Evolutionary conservation across 2,113 vertebrate species (phyloP).

Genomic region (Butorides virescens): DNA sequence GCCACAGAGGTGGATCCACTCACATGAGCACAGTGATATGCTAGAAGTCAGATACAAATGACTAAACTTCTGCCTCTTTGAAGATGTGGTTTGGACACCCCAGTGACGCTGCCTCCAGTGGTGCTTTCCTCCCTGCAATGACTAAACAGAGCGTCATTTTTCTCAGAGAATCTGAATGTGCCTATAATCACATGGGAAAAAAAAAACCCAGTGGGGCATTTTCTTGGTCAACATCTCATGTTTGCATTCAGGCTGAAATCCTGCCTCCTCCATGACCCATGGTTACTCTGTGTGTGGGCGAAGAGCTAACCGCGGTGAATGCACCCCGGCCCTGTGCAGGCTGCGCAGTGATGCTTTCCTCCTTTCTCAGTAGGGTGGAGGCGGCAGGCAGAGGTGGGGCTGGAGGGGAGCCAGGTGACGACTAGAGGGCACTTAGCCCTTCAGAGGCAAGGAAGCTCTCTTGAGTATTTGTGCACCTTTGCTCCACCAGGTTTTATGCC

Average conservation of each 20-base stretch:
- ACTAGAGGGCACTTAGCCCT: background rate
- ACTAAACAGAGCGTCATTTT: constrained; percentile 27
- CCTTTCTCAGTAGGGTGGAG: background rate
- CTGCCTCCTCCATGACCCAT: constrained; percentile 19
- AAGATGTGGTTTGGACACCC: constrained; percentile 46
- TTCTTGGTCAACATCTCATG: constrained; percentile 18
- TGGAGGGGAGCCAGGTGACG: background rate
- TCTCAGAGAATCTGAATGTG: constrained; percentile 45
- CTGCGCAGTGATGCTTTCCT: background rate
- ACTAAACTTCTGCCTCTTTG: constrained; percentile 1
- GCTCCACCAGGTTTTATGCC: background rate
- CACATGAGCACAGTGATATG: background rate
- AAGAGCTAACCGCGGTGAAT: background rate
- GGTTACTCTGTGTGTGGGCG: constrained; percentile 15
- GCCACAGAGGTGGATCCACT: constrained; percentile 20
- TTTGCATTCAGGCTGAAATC: constrained; percentile 63
- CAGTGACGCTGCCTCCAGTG: constrained; percentile 10
- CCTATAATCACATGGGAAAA: constrained; percentile 3
- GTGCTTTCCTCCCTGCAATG: constrained; percentile 47
- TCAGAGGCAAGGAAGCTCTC: background rate
- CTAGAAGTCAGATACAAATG: constrained; percentile 35
- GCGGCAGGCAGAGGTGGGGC: background rate
- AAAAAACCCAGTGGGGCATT: background rate
- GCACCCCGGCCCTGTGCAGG: background rate
- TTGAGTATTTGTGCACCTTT: background rate